phyloP scores from a whole-genome alignment of 1,140 invertebrate species.

The Zaprionus africanus region DNA sequence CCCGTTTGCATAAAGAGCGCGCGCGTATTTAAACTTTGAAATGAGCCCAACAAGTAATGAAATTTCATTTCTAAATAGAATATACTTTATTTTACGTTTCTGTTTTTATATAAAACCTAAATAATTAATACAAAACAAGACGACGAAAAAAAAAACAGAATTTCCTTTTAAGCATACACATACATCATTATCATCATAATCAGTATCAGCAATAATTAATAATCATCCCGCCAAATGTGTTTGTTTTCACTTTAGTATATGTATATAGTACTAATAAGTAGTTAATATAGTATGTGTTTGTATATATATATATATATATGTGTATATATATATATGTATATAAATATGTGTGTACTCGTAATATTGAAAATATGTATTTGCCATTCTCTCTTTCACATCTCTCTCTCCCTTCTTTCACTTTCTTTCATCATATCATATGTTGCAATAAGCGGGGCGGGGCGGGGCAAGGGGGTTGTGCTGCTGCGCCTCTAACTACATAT shows the following conservation, averaged over 20 bases:
- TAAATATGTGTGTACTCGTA: slow-evolving; percentile 49
- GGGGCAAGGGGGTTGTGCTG: slow-evolving; percentile 4
- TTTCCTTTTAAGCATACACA: slow-evolving; percentile 66
- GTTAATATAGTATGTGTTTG: slow-evolving; percentile 26
- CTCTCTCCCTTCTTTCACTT: not conserved
- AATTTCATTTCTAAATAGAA: slow-evolving; percentile 68
- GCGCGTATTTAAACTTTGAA: not conserved
- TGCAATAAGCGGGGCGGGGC: slow-evolving; percentile 30
- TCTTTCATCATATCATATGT: slow-evolving; percentile 14
- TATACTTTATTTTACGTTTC: slow-evolving; percentile 76
- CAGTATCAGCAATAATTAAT: slow-evolving; percentile 47
- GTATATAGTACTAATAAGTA: slow-evolving; percentile 59
- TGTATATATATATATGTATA: slow-evolving; percentile 35
- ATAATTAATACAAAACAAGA: slow-evolving; percentile 78
- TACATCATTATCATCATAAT: slow-evolving; percentile 48
- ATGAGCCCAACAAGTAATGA: not conserved
- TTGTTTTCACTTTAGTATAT: slow-evolving; percentile 38
- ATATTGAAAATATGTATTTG: slow-evolving; percentile 70
- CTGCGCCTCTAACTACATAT: slow-evolving; percentile 34
- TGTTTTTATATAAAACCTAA: slow-evolving; percentile 81
- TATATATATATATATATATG: slow-evolving; percentile 46
- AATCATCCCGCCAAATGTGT: slow-evolving; percentile 33
- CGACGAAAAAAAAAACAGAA: slow-evolving; percentile 61
- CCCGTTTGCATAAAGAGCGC: not conserved
- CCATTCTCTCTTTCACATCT: slow-evolving; percentile 37